Conservation (phyloP, 2,113 vertebrate species). For the Alethe castanea region DNA sequence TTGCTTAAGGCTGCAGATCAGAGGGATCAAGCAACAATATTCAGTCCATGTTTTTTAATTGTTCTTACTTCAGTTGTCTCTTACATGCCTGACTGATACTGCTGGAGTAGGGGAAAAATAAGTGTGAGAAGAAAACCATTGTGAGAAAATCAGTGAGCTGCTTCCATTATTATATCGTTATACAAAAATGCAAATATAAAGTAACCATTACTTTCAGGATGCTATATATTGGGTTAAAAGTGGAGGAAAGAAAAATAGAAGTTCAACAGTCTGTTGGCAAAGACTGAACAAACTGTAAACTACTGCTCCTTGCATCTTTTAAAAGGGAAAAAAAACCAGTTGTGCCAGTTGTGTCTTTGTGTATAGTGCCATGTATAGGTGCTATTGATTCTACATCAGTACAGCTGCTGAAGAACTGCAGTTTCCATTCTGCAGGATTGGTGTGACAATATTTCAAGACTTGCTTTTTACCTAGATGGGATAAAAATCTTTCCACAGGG, state of each 20-base stretch:
- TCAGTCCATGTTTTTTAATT: neutral
- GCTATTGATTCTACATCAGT: neutral
- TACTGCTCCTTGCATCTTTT: neutral
- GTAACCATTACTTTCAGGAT: neutral
- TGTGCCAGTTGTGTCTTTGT: neutral
- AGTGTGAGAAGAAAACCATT: neutral
- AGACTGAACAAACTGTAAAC: neutral
- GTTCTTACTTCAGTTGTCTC: neutral
- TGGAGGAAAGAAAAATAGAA: neutral
- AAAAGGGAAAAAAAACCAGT: neutral
- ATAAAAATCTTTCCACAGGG: neutral
- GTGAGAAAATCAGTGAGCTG: neutral
- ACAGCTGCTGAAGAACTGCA: neutral
- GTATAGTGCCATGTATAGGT: too few relatives aligned
- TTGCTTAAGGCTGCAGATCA: conserved; percentile 10
- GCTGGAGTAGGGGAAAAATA: neutral
- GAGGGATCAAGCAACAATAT: neutral
- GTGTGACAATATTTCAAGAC: neutral
- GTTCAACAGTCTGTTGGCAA: neutral
- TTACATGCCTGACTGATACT: neutral
- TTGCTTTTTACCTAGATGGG: neutral
- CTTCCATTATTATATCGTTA: neutral
- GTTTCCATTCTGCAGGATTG: neutral
- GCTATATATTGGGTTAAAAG: neutral
- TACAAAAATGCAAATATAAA: neutral